Base-by-base conservation (phyloP, 2,888 invertebrate species). In the Cinara cedri region DNA sequence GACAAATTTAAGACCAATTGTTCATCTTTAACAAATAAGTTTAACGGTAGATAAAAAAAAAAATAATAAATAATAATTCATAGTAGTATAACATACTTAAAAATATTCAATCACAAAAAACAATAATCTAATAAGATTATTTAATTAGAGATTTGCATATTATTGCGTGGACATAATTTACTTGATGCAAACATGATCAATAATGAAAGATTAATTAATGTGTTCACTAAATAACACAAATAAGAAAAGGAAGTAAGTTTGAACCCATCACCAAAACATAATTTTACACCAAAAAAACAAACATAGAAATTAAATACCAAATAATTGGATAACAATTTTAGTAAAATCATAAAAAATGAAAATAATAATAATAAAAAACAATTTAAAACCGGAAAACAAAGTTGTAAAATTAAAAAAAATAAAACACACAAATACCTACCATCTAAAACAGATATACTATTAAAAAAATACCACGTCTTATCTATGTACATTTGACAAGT, bases 401-500 rank as follows among this genome's bases (percentile, higher is more conserved):
- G 14, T 21, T 54, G 0, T 42, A 63, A 65, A 44, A 71, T 44
- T 57, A 55, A 54, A 42, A 44, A 44, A 60, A n/a, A 44, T 44
- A 42, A 46, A 54, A 42, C 16, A 34, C 49, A 63, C 26, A 65
- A 72, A 46, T 19, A 72, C 13, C 26, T 24, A 74, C 54, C 54
- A 54, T 54, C 16, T 24, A 75, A 55, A 44, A 3, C 44, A 9
- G n/a, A 66, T 16, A 2, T 26, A 57, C 26, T 26, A 14, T 46
- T 75, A 54, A 24, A 57, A 34, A 26, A 76, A 66, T 16, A 26
- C 42, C 3, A 1, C 16, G 26, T 14, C 19, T 82, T 60, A 82
- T 75, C 81, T 81, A 49, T 74, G 78, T 4, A 87, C 84, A 82
- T 87, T 87, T 54, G 88, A 88, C 81, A 96, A 87, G 1, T 93